phyloP scores from a whole-genome alignment of 2,888 invertebrate genomes.

The Noctua janthina region DNA sequence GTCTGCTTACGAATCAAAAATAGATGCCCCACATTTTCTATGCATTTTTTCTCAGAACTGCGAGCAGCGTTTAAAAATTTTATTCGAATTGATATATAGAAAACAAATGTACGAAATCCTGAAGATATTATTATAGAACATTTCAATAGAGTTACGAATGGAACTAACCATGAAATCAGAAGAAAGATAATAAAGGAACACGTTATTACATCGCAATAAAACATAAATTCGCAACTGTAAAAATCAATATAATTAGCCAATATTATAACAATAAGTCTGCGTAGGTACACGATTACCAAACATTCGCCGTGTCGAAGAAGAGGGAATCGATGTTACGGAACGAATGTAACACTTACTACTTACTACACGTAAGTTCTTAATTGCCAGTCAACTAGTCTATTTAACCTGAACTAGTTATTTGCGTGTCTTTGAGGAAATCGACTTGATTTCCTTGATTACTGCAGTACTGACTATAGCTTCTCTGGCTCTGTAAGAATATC shows the following conservation, averaged over 20 bases:
- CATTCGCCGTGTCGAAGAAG: slow-evolving; percentile 68
- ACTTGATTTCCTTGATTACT: slow-evolving; percentile 61
- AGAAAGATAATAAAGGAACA: background rate
- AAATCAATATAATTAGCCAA: slow-evolving; percentile 36
- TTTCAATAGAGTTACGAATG: background rate
- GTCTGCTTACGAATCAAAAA: slow-evolving; percentile 49
- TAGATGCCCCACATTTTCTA: slow-evolving; percentile 50
- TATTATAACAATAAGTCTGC: slow-evolving; percentile 46
- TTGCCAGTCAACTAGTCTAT: slow-evolving; percentile 67
- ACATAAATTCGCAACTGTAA: slow-evolving; percentile 10
- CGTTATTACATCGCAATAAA: slow-evolving; percentile 1
- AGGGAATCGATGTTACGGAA: slow-evolving; percentile 85
- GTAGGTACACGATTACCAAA: slow-evolving; percentile 71
- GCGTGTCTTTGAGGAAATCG: slow-evolving; percentile 63
- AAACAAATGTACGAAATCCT: background rate
- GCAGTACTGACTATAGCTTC: slow-evolving; percentile 17
- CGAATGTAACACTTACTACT: slow-evolving; percentile 83
- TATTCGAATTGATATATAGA: background rate
- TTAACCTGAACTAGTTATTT: slow-evolving; percentile 64
- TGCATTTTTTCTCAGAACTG: slow-evolving; percentile 33
- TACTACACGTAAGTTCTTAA: slow-evolving; percentile 75
- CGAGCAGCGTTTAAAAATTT: background rate
- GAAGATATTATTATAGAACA: background rate
- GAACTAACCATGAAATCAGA: background rate
- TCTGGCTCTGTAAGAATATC: slow-evolving; percentile 15